Base-by-base conservation (phyloP, 2,113 vertebrate genomes). In the Otus sunia region DNA sequence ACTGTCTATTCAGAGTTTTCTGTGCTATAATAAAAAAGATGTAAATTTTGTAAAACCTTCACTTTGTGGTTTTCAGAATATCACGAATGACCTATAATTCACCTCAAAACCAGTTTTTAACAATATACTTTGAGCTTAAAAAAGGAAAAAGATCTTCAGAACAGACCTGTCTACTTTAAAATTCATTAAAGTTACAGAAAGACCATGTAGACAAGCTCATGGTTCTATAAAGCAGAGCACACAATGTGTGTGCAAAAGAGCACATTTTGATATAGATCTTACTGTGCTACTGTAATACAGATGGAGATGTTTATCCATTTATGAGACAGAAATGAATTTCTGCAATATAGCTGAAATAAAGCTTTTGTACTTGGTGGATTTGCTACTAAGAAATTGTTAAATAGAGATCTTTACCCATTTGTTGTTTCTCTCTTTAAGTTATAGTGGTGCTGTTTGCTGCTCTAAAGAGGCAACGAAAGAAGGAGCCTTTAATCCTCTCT, bases 401-500 rank as follows among this genome's bases (percentile, higher is more conserved):
- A 20, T 15, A 25, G 50, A 69, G 12, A 8, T 39, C 30, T 88
- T 86, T 94, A 79, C 59, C 37, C 30, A 23, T 78, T 74, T 56
- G 91, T 91, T 94, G 76, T 88, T 96, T 73, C 91, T 86, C 82
- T 86, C 87, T 89, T 86, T 43, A 94, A 98, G 98, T 98, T 82
- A 98, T 98, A 95, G 98, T 99, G 63, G 99, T 99, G 32, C 97
- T 99, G 69, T 99, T 99, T 95, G 98, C 98, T 55, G 99, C 99
- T 95, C 98, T 99, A 94, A 98, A 99, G 96, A 98, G 99, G 60
- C 99, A 99, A 97, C 97, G 99, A 81, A 99, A 99, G 95, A 99
- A 99, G 94, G 99, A 99, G 97, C 99, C 99, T 95, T 99, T 99
- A 98, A 99, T 99, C 97, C 98, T 99, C 92, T 99, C 99, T 53